Evolutionary conservation across 2,113 vertebrate genomes (phyloP).

Genomic region (Sitta europaea): DNA sequence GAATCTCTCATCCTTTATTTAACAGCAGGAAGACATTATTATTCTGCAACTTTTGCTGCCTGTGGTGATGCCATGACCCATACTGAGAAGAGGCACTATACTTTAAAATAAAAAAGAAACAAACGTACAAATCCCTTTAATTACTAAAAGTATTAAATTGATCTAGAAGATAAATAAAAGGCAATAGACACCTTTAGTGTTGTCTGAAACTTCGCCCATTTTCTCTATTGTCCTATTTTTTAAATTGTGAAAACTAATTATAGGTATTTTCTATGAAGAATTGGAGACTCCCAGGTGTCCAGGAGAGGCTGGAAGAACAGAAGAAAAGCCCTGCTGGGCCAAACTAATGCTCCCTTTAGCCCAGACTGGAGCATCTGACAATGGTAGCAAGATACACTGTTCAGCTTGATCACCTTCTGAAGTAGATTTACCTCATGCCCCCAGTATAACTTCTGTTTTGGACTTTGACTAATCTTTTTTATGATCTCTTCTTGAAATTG

Average conservation of each 20-base stretch:
- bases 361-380: neutral
- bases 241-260: neutral
- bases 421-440: neutral
- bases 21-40: neutral
- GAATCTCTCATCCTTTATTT: neutral
- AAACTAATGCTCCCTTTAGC: neutral
- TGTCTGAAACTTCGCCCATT: neutral
- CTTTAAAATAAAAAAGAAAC: neutral
- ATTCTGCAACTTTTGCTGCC: neutral
- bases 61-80: neutral
- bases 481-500: neutral
- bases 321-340: neutral
- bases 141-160: neutral
- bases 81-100: neutral
- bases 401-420: neutral
- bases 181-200: neutral
- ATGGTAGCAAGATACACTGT: neutral
- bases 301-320: neutral
- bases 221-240: slow-evolving; percentile 2
- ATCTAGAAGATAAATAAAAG: neutral
- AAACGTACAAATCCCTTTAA: neutral
- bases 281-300: neutral
- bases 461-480: neutral
- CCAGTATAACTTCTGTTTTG: neutral
- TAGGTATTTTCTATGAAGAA: neutral